Evolutionary conservation across 2,888 invertebrate species (phyloP).

Genomic region (Cenopis cana): DNA sequence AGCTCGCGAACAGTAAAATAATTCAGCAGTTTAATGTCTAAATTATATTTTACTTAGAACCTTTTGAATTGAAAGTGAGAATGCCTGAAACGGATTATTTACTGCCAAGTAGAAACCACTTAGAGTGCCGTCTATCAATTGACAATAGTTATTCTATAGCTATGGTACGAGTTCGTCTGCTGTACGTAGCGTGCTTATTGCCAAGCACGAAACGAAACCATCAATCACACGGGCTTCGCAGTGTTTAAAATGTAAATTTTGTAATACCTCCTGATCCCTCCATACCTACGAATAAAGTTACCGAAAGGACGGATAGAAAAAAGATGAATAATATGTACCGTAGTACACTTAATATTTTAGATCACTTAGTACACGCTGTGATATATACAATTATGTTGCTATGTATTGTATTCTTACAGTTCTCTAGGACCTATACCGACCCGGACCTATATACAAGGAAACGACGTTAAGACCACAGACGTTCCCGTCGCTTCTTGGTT

Average conservation of each 20-base stretch:
- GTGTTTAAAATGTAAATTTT: conserved; percentile 14
- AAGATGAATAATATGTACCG: not conserved
- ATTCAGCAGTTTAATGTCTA: not conserved
- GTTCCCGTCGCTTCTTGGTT: too few species aligned
- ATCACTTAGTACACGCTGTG: too few species aligned
- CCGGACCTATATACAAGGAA: too few species aligned
- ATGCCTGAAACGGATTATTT: not conserved
- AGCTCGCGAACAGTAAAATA: conserved; percentile 2
- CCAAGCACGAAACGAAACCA: conserved; percentile 25
- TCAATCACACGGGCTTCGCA: conserved; percentile 27
- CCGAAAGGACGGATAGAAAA: not conserved
- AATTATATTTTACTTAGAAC: not conserved
- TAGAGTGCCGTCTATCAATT: not conserved
- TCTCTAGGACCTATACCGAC: too few species aligned
- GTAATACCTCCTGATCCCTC: not conserved
- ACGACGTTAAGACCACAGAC: too few species aligned
- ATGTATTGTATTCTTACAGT: too few species aligned
- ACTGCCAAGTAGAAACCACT: not conserved
- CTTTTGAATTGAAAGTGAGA: not conserved
- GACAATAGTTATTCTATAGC: not conserved
- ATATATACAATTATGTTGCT: too few species aligned
- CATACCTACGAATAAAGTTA: not conserved
- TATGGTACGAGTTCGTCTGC: too few species aligned
- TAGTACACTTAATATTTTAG: not conserved
- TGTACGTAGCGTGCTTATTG: not conserved